These are phyloP conservation scores for Drosophila sechellia DNA, from an alignment of 1,140 invertebrate genomes.

Conservation along the genomic window DNA sequence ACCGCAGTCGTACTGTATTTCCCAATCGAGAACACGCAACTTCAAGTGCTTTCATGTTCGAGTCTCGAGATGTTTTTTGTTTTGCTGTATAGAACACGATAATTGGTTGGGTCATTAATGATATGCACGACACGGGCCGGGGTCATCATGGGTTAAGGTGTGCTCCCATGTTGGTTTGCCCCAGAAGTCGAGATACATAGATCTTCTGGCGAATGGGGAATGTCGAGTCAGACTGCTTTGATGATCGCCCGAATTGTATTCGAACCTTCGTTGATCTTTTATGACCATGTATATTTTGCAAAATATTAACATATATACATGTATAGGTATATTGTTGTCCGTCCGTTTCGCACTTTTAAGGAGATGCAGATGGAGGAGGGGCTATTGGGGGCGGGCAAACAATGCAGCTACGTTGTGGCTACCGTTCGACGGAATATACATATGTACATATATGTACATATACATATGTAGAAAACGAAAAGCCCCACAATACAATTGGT, in stretches of 20 bases:
- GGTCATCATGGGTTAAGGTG: conserved; percentile 10
- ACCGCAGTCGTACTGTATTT: no score
- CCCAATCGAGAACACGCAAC: conserved; percentile 60
- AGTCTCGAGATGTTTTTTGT: conserved; percentile 19
- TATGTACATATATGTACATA: no score
- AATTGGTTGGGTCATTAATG: conserved; percentile 70
- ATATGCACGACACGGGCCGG: conserved; percentile 42
- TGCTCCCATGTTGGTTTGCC: conserved; percentile 16
- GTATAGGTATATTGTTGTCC: conserved; percentile 11
- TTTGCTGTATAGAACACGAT: conserved; percentile 71
- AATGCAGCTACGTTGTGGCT: conserved; percentile 60
- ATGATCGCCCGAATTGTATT: conserved; percentile 39
- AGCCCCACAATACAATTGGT: conserved; percentile 30
- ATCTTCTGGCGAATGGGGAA: neutral
- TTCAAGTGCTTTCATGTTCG: conserved; percentile 39
- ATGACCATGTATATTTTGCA: neutral
- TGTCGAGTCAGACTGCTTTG: conserved; percentile 11
- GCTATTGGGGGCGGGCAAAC: conserved; percentile 5
- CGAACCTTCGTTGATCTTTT: neutral
- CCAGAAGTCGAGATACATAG: neutral
- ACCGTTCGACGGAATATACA: neutral
- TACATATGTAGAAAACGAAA: conserved; percentile 13
- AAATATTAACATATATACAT: conserved; percentile 2
- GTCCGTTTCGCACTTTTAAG: conserved; percentile 30
- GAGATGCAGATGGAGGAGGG: neutral